Percentiles rank a stretch among this genome's conserved stretches.
phyloP scores from a whole-genome alignment of 2,113 vertebrate genomes.

The Indicator maculatus region DNA sequence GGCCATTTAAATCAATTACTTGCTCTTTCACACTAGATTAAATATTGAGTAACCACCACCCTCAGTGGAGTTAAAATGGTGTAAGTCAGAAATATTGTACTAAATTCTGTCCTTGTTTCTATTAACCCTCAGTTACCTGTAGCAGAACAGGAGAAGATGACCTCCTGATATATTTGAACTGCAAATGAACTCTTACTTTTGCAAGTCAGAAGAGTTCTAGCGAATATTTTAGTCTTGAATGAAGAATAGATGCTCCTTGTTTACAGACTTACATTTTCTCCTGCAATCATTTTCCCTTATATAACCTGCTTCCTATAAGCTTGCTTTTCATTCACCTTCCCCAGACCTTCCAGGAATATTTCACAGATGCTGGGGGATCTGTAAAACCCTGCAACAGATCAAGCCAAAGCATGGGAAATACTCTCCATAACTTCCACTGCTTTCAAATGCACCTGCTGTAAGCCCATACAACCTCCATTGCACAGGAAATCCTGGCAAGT shows the following conservation, averaged over 20 bases:
- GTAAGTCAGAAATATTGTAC: neutral
- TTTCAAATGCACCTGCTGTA: neutral
- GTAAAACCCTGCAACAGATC: neutral
- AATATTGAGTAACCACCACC: neutral
- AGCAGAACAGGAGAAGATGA: neutral
- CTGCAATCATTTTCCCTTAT: neutral
- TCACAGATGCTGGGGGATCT: neutral
- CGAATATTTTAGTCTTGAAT: neutral
- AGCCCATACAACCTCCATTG: neutral
- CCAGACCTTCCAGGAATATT: neutral
- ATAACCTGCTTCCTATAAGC: neutral
- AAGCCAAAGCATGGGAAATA: neutral
- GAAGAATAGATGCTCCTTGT: neutral
- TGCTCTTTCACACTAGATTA: conserved; percentile 23
- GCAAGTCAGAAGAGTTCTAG: neutral
- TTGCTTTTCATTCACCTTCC: neutral
- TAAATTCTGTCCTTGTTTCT: no score
- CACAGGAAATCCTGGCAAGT: neutral
- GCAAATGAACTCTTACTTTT: neutral
- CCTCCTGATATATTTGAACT: neutral
- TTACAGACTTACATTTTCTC: neutral
- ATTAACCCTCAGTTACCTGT: neutral
- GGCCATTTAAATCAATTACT: neutral
- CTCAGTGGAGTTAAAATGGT: neutral
- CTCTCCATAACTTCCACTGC: neutral